Base-by-base conservation (phyloP, 2,113 vertebrate genomes). In the Pyrgilauda ruficollis region DNA sequence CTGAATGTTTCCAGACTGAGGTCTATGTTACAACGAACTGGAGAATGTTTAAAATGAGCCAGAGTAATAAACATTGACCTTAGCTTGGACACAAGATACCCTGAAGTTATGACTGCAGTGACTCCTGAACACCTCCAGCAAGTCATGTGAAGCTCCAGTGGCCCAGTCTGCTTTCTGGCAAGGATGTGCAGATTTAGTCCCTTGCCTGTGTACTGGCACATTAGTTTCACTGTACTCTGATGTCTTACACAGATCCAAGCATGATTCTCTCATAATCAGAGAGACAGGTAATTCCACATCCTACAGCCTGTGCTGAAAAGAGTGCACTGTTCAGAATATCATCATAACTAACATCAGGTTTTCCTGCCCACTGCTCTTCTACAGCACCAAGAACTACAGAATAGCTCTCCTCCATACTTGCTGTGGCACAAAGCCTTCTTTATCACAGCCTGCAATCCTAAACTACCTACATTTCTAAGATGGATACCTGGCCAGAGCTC, bases 351-450 rank as follows among this genome's bases (percentile, higher is more conserved):
- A n/a, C 31, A 58, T 17, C 4, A 55, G 6, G 13, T 80, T 94
- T 88, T 81, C 64, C 53, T 81, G n/a, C 46, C 72, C 35, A 8
- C 10, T 84, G 50, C n/a, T 83, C 59, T 61, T 87, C 26, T 64
- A 9, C 11, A 4, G 28, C 63, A 62, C 16, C 18, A 46, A 44
- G 52, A 52, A 24, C 56, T 75, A 56, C 19, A 37, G 44, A 90
- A 53, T 6, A 84, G 49, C n/a, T 80, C 53, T 68, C 72, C 62
- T 69, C 44, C 68, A 66, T 1, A 53, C 21, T 18, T 24, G 31
- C 46, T 66, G 76, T 69, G 68, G 53, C 72, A 89, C 79, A 92
- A 80, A 69, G 53, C 37, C n/a, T 78, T 50, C 49, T 83, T 87
- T 78, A 83, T 92, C 67, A 52, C 12, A 92, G 39, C 24, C 33